Percentiles rank a stretch among this genome's conserved stretches.
These are phyloP conservation scores for Siniperca scherzeri DNA, from an alignment of 2,797 vertebrate species.

Conservation along the genomic window DNA sequence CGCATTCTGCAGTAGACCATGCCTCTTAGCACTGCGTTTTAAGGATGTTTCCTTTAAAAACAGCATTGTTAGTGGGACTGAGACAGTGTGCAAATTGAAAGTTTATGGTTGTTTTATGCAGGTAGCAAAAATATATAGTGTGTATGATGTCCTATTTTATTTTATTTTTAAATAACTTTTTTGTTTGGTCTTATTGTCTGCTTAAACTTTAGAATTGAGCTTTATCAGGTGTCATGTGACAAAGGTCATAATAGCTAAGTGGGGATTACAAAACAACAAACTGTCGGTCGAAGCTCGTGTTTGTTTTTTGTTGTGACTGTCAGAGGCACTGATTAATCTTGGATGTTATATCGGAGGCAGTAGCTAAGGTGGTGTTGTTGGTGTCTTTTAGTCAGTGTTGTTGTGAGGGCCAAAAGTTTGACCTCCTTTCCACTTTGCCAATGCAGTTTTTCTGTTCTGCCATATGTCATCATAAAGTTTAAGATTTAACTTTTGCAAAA, in stretches of 20 bases:
- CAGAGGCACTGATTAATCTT: not conserved
- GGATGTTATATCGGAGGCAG: not conserved
- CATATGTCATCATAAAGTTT: not conserved
- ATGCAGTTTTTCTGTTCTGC: not conserved
- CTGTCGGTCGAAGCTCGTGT: not conserved
- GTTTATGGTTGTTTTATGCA: not conserved
- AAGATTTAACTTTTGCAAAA: not conserved
- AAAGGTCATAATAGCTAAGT: not conserved
- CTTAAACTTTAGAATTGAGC: not conserved
- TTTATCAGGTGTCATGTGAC: not conserved
- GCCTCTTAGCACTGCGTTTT: not conserved
- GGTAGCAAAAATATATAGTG: not conserved
- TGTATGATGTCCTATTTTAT: not conserved
- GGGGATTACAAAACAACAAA: not conserved
- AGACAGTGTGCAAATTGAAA: not conserved
- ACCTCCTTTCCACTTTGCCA: not conserved
- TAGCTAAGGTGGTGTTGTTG: not conserved
- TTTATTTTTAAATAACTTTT: not conserved
- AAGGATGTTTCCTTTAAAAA: not conserved
- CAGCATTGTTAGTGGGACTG: not conserved
- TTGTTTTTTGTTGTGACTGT: not conserved
- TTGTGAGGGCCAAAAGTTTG: not conserved
- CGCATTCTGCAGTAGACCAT: not conserved
- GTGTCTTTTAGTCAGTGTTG: not conserved
- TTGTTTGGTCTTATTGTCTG: not conserved